Evolutionary conservation across 1,140 invertebrate species (phyloP).

Genomic region (Drosophila fuyamai): DNA sequence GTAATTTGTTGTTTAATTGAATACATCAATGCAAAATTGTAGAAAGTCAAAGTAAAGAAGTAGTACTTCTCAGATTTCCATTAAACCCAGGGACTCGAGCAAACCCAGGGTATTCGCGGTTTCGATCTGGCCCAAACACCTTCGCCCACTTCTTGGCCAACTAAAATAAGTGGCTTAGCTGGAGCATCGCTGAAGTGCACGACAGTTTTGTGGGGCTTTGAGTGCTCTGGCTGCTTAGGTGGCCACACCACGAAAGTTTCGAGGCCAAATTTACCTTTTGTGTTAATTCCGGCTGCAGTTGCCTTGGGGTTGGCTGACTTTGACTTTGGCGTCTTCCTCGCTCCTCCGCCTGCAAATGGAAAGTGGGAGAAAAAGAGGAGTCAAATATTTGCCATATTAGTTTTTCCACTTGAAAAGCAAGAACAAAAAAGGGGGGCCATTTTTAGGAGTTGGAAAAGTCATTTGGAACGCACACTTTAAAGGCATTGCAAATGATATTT

Average conservation of each 20-base stretch:
- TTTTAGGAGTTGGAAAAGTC: constrained; percentile 1
- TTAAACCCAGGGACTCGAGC: not conserved
- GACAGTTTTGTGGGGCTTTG: constrained; percentile 55
- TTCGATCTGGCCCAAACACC: constrained; percentile 1
- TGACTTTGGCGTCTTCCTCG: not conserved
- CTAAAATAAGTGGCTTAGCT: constrained; percentile 64
- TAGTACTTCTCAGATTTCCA: no score
- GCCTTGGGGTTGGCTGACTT: not conserved
- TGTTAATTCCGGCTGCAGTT: constrained; percentile 50
- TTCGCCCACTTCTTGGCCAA: constrained; percentile 20
- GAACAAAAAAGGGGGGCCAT: constrained; percentile 1
- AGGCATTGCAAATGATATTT: constrained; percentile 50
- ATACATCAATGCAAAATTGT: no score
- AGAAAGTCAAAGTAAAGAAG: no score
- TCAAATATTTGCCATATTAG: constrained; percentile 55
- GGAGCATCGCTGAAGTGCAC: constrained; percentile 59
- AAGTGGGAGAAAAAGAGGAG: constrained; percentile 24
- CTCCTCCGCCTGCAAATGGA: constrained; percentile 23
- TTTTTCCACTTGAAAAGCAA: constrained; percentile 17
- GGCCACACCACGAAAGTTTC: constrained; percentile 40
- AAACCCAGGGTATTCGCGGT: constrained; percentile 3
- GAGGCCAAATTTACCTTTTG: constrained; percentile 41
- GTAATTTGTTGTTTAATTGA: no score
- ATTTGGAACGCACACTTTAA: constrained; percentile 19
- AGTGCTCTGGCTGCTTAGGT: constrained; percentile 22